These are phyloP conservation scores for Opisthograptis luteolata DNA, from an alignment of 2,888 invertebrate genomes.

Conservation along the genomic window DNA sequence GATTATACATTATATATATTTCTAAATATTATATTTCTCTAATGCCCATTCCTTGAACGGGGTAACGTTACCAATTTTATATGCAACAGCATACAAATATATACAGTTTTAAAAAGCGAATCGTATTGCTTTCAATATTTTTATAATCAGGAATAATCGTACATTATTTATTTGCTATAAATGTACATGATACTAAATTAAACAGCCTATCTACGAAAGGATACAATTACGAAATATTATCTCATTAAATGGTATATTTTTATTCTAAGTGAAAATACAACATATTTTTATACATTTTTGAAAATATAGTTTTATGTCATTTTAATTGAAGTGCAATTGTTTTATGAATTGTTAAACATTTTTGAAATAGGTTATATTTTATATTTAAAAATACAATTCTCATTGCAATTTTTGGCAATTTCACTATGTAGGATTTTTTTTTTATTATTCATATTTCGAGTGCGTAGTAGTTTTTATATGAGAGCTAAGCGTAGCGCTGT, in stretches of 20 bases:
- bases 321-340: conserved; percentile 1
- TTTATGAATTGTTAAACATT: conserved; percentile 1
- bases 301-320: conserved; percentile 8
- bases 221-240: neutral
- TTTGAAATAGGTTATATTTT: conserved; percentile 32
- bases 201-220: conserved; percentile 21
- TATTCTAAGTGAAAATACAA: conserved; percentile 8
- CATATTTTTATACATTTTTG: conserved; percentile 2
- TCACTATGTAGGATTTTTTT: conserved; percentile 37
- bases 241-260: neutral
- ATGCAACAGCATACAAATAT: conserved; percentile 48
- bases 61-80: conserved; percentile 44
- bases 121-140: conserved; percentile 64
- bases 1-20: conserved; percentile 11
- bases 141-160: conserved; percentile 25
- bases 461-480: conserved; percentile 42
- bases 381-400: conserved; percentile 41
- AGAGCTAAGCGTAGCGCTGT: conserved; percentile 65
- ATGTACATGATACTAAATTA: conserved; percentile 20
- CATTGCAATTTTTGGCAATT: conserved; percentile 51
- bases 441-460: conserved; percentile 33
- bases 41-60: conserved; percentile 56
- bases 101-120: conserved; percentile 65
- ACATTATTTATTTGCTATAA: conserved; percentile 16
- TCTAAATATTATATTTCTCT: conserved; percentile 32